Percentiles rank a stretch among this genome's conserved stretches.
Evolutionary conservation across 2,797 vertebrate species (phyloP).

Genomic region (Pangasius larnaudii): DNA sequence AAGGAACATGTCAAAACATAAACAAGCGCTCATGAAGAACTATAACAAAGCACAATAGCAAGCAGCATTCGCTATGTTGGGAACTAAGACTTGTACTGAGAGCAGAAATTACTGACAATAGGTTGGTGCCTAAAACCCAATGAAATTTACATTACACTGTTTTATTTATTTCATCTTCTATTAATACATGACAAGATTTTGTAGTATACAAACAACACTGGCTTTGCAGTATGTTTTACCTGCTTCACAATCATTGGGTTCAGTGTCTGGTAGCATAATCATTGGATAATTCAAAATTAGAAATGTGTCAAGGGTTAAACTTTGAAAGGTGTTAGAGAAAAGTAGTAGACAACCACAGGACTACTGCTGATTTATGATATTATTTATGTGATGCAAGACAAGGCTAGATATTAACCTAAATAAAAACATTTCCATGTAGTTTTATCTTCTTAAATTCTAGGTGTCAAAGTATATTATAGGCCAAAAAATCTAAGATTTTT

Average conservation of each 20-base stretch:
- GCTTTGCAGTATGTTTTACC: not conserved
- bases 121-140: too few relatives aligned
- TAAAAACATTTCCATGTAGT: too few relatives aligned
- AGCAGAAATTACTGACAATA: too few relatives aligned
- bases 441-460: not conserved
- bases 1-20: not conserved
- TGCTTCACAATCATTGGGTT: too few relatives aligned
- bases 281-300: not conserved
- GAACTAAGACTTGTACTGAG: too few relatives aligned
- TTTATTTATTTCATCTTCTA: too few relatives aligned
- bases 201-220: too few relatives aligned
- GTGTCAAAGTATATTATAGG: not conserved
- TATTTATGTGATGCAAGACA: not conserved
- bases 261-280: not conserved
- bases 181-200: too few relatives aligned
- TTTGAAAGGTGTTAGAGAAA: not conserved
- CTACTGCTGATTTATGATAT: not conserved
- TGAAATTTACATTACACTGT: too few relatives aligned
- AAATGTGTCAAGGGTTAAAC: not conserved
- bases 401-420: not conserved
- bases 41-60: too few relatives aligned
- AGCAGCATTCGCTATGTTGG: too few relatives aligned
- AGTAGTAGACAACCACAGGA: not conserved
- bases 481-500: not conserved
- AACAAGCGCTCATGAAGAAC: not conserved